phyloP scores from a whole-genome alignment of 1,140 invertebrate genomes.

The Tribolium madens region DNA sequence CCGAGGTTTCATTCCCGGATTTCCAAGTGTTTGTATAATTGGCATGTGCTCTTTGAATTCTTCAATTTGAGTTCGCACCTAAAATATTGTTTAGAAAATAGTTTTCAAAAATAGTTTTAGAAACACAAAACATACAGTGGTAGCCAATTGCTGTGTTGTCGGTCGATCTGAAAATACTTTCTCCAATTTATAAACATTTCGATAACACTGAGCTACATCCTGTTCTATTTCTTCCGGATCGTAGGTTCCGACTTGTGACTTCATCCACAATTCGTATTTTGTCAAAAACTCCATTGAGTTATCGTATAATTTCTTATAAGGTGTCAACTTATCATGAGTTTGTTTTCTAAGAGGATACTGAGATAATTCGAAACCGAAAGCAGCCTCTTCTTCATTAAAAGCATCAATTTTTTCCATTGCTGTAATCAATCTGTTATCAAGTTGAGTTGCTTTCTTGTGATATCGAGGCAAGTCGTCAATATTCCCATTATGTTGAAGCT shows the following conservation, averaged over 20 bases:
- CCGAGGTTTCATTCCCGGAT: conserved; percentile 91
- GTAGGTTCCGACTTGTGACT: conserved; percentile 83
- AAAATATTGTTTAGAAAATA: conserved; percentile 8
- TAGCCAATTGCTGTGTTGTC: conserved; percentile 73
- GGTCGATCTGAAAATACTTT: conserved; percentile 85
- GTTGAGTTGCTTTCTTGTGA: conserved; percentile 79
- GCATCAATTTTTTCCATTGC: conserved; percentile 87
- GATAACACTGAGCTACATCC: conserved; percentile 84
- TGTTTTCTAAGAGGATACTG: conserved; percentile 88
- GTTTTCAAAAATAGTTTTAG: background rate
- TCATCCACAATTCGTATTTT: conserved; percentile 87
- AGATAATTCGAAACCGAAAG: conserved; percentile 91
- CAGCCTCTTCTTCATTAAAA: conserved; percentile 92
- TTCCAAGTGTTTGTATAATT: conserved; percentile 91
- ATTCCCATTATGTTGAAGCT: conserved; percentile 90
- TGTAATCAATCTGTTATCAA: conserved; percentile 76
- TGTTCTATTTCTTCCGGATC: conserved; percentile 91
- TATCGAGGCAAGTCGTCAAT: conserved; percentile 89
- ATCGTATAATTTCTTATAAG: conserved; percentile 92
- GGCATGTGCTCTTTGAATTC: conserved; percentile 92
- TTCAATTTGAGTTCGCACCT: conserved; percentile 79
- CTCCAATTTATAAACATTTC: conserved; percentile 89
- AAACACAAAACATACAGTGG: conserved; percentile 70
- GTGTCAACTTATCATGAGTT: conserved; percentile 79
- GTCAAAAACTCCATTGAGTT: conserved; percentile 86